Evolutionary conservation across 2,113 vertebrate genomes (phyloP).

Genomic region (Gallinago paraguaiae): DNA sequence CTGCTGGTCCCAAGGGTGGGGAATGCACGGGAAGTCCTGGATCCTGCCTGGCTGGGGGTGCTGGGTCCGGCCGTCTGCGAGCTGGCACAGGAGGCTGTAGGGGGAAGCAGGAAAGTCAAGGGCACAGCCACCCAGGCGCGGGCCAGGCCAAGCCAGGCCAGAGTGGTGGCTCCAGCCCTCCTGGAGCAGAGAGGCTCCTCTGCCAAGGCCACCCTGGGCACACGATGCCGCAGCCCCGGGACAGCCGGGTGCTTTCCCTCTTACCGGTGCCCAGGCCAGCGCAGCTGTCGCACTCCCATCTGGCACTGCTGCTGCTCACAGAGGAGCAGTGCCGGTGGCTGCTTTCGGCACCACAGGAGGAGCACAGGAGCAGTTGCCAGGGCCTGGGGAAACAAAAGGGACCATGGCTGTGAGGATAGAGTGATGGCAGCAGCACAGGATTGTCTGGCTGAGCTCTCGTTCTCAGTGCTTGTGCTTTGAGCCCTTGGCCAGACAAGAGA

Average conservation of each 20-base stretch:
- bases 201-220: not conserved
- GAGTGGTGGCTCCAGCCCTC: too few species aligned
- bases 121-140: accelerated
- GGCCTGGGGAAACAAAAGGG: not conserved
- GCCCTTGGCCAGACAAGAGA: not conserved
- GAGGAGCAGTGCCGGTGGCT: not conserved
- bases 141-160: too few species aligned
- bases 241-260: not conserved
- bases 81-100: not conserved
- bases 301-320: accelerated
- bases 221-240: not conserved
- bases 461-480: too few species aligned
- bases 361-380: not conserved
- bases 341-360: not conserved
- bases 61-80: not conserved
- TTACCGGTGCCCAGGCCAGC: not conserved
- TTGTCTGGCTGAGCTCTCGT: too few species aligned
- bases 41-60: not conserved
- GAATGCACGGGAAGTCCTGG: too few species aligned
- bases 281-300: not conserved
- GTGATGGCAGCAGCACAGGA: too few species aligned
- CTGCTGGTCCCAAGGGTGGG: too few species aligned
- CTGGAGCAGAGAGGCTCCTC: too few species aligned
- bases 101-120: not conserved
- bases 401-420: too few species aligned